phyloP scores from a whole-genome alignment of 2,888 invertebrate species.

The Scaptomyza flava region DNA sequence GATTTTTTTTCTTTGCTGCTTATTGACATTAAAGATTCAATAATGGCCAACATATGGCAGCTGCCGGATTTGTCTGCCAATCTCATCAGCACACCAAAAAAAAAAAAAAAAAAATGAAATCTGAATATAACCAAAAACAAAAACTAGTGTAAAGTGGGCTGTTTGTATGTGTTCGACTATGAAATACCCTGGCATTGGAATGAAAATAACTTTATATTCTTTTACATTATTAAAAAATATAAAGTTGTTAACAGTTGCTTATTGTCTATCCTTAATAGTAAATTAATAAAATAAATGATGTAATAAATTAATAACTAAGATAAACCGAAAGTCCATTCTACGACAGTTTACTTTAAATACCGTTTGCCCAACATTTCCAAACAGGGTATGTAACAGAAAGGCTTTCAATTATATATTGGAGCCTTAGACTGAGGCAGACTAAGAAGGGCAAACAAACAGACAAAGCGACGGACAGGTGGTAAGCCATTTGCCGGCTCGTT shows the following conservation, averaged over 20 bases:
- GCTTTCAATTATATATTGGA: slow-evolving; percentile 39
- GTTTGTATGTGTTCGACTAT: not conserved
- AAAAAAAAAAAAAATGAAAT: not conserved
- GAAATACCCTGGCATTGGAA: not conserved
- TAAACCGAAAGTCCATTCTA: no score
- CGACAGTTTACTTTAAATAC: no score
- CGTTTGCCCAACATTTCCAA: not conserved
- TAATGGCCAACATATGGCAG: slow-evolving; percentile 59
- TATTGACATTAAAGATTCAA: slow-evolving; percentile 79
- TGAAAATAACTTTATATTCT: no score
- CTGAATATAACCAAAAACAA: slow-evolving; percentile 4
- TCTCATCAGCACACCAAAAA: slow-evolving; percentile 25
- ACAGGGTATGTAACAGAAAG: slow-evolving; percentile 24
- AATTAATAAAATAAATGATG: no score
- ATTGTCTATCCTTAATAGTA: no score
- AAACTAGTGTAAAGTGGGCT: not conserved
- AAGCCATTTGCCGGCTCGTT: slow-evolving; percentile 59
- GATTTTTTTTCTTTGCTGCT: slow-evolving; percentile 11
- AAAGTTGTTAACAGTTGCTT: no score
- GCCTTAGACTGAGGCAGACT: slow-evolving; percentile 2
- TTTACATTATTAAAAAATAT: no score
- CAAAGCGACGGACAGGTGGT: slow-evolving; percentile 28
- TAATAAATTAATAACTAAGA: no score
- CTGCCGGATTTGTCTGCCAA: slow-evolving; percentile 72
- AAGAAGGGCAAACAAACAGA: slow-evolving; percentile 5